Base-by-base conservation (phyloP, 2,113 vertebrate species). In the Perca flavescens region DNA sequence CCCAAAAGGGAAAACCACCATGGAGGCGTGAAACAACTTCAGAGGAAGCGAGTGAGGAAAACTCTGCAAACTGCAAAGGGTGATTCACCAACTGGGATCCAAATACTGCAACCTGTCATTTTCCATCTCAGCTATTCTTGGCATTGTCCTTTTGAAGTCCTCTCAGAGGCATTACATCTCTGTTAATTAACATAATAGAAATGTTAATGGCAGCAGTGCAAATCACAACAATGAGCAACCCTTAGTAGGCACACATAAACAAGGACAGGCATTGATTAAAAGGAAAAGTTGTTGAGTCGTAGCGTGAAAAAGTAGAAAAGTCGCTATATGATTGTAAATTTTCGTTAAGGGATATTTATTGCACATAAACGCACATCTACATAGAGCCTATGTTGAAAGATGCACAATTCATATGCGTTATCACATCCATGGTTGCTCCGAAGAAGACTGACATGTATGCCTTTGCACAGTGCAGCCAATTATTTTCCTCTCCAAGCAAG, bases 391-490 rank as follows among this genome's bases (percentile, higher is more conserved):
- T 6, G 73, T 19, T 49, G 64, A 78, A 72, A 83, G 54, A 89
- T 80, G 69, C 82, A 80, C 46, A 56, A 79, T 74, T 83, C 78
- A 79, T 72, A 36, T 73, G 56, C 52, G 65, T 80, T 65, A 82
- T 79, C 74, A 77, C 80, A 86, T 88, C 78, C 80, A 62, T 40
- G 57, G 64, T 69, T 89, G 82, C 80, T 82, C 75, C 43, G 16
- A 49, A 77, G 57, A 84, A 83, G 86, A 84, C 87, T 93, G 93
- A 92, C 91, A 84, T 77, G 53, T 63, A 79, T 69, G 80, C 77
- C 70, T 88, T 79, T 49, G 75, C 87, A 89, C 91, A 83, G 89
- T 87, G 76, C 82, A 90, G 87, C 92, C 93, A 94, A 95, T 95
- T 95, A 94, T 93, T 92, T 94, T 82, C 76, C 36, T 83, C 62